Evolutionary conservation across 2,797 vertebrate species (phyloP).

Genomic region (Notolabrus celidotus): DNA sequence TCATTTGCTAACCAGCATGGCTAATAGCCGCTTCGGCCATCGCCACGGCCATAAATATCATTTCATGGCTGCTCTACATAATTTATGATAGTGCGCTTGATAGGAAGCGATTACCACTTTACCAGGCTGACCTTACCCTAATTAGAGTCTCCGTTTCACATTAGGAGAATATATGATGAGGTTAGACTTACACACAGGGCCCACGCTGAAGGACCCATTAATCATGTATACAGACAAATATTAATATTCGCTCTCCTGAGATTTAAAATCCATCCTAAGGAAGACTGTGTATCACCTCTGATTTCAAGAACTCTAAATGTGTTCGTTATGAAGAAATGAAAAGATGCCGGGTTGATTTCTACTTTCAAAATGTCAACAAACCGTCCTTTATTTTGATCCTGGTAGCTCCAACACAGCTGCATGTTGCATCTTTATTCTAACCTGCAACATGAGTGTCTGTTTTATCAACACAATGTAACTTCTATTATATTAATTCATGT

Average conservation of each 20-base stretch:
- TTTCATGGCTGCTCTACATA: slow-evolving; percentile 69
- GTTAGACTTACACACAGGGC: slow-evolving; percentile 25
- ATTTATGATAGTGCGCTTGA: slow-evolving; percentile 67
- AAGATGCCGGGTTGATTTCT: too few relatives aligned
- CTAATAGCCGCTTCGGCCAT: slow-evolving; percentile 61
- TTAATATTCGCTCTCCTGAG: neutral
- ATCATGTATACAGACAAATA: neutral
- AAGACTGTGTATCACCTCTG: neutral
- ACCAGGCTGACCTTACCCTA: slow-evolving; percentile 68
- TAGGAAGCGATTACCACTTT: slow-evolving; percentile 62
- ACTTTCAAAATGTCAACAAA: too few relatives aligned
- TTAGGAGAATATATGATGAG: slow-evolving; percentile 54
- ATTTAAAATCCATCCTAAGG: neutral
- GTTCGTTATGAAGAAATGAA: too few relatives aligned
- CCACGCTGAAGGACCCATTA: neutral
- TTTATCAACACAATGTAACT: too few relatives aligned
- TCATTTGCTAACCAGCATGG: slow-evolving; percentile 63
- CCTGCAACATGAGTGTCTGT: too few relatives aligned
- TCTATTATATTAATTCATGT: too few relatives aligned
- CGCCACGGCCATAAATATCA: slow-evolving; percentile 62
- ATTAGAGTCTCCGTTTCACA: slow-evolving; percentile 66
- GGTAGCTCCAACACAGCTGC: too few relatives aligned
- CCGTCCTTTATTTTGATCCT: too few relatives aligned
- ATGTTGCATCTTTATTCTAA: too few relatives aligned
- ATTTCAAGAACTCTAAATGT: neutral